phyloP scores from a whole-genome alignment of 2,797 vertebrate species.

The Callimico goeldii region DNA sequence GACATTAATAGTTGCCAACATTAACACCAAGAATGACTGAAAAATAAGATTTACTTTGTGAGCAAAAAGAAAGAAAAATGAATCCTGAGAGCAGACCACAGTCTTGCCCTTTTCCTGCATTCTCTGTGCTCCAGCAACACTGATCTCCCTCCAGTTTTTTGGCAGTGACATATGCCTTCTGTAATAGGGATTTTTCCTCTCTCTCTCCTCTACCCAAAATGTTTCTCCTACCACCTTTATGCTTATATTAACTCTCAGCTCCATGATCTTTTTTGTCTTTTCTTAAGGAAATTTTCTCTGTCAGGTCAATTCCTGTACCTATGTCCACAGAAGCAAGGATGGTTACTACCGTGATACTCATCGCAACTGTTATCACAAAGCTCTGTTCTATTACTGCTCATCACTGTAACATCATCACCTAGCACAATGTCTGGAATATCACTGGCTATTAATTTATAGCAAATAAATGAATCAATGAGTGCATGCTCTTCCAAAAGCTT shows the following conservation, averaged over 20 bases:
- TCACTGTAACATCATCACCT: not conserved
- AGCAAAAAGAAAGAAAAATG: not conserved
- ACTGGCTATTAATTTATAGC: not conserved
- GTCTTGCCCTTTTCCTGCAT: not conserved
- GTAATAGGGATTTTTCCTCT: not conserved
- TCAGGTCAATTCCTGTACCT: not conserved
- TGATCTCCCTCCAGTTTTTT: not conserved
- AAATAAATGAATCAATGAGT: not conserved
- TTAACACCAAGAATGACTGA: not conserved
- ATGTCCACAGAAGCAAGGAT: not conserved
- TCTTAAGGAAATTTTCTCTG: not conserved
- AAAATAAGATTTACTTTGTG: not conserved
- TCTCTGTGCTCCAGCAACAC: not conserved
- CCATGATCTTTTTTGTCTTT: not conserved
- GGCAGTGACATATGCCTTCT: not conserved
- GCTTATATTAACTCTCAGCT: not conserved
- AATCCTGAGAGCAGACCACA: not conserved
- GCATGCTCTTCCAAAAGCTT: not conserved
- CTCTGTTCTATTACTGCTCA: not conserved
- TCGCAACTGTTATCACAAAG: not conserved
- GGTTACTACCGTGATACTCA: not conserved
- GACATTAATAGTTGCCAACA: not conserved
- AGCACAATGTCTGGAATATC: not conserved
- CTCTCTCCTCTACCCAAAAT: not conserved
- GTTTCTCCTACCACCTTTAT: not conserved